Conservation (phyloP, 2,113 vertebrate genomes). For the Rousettus leschenaultii region DNA sequence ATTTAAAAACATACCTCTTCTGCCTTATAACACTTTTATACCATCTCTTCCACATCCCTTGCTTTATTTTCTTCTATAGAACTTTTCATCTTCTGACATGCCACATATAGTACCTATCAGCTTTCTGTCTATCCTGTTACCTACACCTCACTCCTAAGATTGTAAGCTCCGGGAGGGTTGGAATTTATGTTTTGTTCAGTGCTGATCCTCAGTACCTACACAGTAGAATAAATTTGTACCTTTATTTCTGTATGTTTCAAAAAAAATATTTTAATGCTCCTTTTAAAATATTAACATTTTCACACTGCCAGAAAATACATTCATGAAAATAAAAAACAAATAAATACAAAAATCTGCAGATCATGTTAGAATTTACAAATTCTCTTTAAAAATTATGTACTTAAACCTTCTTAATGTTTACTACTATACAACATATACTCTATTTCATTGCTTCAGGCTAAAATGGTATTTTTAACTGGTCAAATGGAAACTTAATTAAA, state of each 20-base stretch:
- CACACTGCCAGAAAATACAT: background rate
- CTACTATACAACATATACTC: background rate
- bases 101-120: background rate
- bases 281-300: constrained; percentile 12
- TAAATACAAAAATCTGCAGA: background rate
- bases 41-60: background rate
- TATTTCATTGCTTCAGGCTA: background rate
- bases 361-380: background rate
- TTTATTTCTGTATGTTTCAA: background rate
- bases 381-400: background rate
- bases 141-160: background rate
- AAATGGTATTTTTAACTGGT: constrained; percentile 28
- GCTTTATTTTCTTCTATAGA: background rate
- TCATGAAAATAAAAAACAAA: constrained; percentile 27
- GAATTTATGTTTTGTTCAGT: constrained; percentile 14
- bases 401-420: background rate
- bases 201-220: background rate
- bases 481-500: background rate
- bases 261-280: background rate
- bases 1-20: background rate
- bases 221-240: background rate
- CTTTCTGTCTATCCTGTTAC: background rate
- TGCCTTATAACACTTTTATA: background rate
- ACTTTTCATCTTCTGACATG: background rate
- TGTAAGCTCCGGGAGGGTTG: background rate